These are phyloP conservation scores for Chalcosyrphus nemorum DNA, from an alignment of 2,888 invertebrate species.

Conservation along the genomic window DNA sequence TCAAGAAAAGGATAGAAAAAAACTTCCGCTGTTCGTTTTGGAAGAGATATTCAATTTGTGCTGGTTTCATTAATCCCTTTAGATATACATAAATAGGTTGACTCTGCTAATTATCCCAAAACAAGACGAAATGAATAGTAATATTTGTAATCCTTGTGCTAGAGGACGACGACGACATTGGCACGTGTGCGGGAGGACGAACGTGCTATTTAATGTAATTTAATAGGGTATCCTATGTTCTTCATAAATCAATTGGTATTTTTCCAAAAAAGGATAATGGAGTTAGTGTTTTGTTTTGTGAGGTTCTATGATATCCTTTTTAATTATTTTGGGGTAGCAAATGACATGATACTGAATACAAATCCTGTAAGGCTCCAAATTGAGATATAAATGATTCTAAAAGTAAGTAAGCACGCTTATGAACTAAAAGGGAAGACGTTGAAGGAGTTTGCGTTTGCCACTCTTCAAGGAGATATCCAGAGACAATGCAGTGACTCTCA, in stretches of 20 bases:
- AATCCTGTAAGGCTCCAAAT: no score
- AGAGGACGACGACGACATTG: background rate
- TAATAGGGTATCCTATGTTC: background rate
- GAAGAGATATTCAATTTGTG: conserved; percentile 47
- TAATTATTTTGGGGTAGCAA: no score
- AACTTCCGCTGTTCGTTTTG: conserved; percentile 34
- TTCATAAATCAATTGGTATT: background rate
- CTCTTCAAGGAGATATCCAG: no score
- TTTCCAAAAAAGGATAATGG: background rate
- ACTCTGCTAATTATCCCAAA: conserved; percentile 17
- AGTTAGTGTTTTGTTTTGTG: no score
- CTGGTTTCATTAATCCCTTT: conserved; percentile 38
- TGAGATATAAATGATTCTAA: no score
- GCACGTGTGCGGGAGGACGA: background rate
- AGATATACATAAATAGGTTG: conserved; percentile 5
- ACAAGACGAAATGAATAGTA: background rate
- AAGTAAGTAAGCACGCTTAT: no score
- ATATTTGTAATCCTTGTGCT: conserved; percentile 1
- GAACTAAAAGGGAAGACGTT: no score
- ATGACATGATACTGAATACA: no score
- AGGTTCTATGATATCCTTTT: no score
- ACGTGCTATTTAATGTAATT: background rate
- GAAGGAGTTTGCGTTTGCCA: no score
- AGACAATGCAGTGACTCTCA: no score
- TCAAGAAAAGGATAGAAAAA: no score